Percentiles rank a stretch among this genome's conserved stretches.
Conservation (phyloP, 2,888 invertebrate genomes). For the Aleiodes leptofemur region DNA sequence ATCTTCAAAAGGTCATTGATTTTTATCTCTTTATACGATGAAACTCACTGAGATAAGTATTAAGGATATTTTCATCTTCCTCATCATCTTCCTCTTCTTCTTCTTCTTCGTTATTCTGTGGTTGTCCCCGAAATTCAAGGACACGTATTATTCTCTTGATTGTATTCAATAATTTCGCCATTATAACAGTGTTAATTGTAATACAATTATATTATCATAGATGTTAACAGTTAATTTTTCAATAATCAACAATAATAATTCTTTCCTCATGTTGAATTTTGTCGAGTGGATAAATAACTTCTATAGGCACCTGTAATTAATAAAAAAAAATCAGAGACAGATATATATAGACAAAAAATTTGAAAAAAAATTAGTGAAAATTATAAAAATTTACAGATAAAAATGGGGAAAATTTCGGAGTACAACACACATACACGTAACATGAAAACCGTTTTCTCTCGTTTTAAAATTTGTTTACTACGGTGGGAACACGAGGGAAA, state of each 20-base stretch:
- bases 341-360: background rate
- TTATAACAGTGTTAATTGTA: background rate
- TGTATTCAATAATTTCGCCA: background rate
- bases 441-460: background rate
- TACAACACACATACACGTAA: background rate
- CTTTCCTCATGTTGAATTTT: background rate
- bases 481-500: conserved; percentile 49
- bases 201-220: background rate
- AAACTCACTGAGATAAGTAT: background rate
- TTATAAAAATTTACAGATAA: too few relatives aligned
- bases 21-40: background rate
- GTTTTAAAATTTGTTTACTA: conserved; percentile 55
- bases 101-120: background rate
- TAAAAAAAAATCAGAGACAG: background rate
- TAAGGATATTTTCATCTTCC: background rate
- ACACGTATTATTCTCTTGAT: background rate
- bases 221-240: background rate
- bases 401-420: too few relatives aligned
- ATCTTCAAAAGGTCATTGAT: background rate
- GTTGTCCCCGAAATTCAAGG: background rate
- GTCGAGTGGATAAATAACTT: background rate
- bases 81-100: background rate
- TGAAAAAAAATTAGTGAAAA: background rate
- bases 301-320: background rate
- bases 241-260: background rate